Percentiles rank a stretch among this genome's conserved stretches.
phyloP scores from a whole-genome alignment of 2,113 vertebrate genomes.

The Malurus elegans region DNA sequence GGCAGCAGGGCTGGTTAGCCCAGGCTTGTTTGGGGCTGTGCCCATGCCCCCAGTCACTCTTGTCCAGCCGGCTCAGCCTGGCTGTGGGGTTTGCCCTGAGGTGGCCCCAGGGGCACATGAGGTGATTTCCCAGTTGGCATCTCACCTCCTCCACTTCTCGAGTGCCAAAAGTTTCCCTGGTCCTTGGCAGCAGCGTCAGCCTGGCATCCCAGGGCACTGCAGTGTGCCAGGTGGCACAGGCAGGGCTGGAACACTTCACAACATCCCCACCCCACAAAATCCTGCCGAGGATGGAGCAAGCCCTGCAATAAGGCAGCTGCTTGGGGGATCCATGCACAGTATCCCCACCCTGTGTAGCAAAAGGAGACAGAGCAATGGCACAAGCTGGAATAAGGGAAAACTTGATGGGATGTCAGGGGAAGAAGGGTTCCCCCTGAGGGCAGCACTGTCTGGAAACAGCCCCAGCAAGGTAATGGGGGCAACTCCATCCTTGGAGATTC shows the following conservation, averaged over 20 bases:
- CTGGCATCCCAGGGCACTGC: accelerated
- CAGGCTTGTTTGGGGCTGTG: not conserved
- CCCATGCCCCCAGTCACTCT: not conserved
- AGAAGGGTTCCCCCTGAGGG: not conserved
- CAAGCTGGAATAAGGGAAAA: not conserved
- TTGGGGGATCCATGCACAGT: accelerated
- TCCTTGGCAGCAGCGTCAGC: accelerated
- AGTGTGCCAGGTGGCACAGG: not conserved
- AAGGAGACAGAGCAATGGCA: not conserved
- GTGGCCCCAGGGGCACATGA: not conserved
- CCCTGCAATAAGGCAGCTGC: not conserved
- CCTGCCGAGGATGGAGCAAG: not conserved
- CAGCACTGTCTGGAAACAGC: not conserved
- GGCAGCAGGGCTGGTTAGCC: not conserved
- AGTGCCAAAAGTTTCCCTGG: not conserved
- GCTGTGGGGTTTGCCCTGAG: not conserved
- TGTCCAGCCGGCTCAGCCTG: not conserved
- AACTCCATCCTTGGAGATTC: not conserved
- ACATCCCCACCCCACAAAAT: not conserved
- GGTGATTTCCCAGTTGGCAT: not conserved
- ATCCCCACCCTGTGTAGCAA: accelerated
- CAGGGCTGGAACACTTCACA: not conserved
- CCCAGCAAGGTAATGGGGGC: not conserved
- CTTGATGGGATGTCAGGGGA: not conserved
- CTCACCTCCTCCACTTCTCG: not conserved